Percentiles rank a stretch among this genome's conserved stretches.
phyloP scores from a whole-genome alignment of 2,113 vertebrate genomes.

The Hemichromis elongatus region DNA sequence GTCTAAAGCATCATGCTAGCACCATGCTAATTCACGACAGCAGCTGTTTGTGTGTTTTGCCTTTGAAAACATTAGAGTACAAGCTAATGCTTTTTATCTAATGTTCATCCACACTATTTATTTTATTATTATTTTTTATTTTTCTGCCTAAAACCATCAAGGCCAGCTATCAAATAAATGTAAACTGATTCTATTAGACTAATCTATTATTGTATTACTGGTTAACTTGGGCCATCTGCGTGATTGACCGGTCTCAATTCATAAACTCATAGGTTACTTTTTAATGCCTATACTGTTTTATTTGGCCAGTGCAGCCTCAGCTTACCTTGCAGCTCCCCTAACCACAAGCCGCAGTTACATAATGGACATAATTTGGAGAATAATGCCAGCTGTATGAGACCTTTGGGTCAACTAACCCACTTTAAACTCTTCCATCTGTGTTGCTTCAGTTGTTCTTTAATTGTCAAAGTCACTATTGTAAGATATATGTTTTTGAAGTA shows the following conservation, averaged over 20 bases:
- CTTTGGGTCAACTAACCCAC: background rate
- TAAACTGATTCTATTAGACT: background rate
- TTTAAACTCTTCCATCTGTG: background rate
- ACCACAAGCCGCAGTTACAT: constrained; percentile 31
- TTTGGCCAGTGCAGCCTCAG: constrained; percentile 9
- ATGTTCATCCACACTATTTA: background rate
- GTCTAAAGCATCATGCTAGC: background rate
- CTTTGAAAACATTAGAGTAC: background rate
- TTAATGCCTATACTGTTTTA: constrained; percentile 14
- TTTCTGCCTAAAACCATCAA: background rate
- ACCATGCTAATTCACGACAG: background rate
- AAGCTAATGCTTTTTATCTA: background rate
- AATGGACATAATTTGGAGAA: background rate
- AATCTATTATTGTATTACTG: background rate
- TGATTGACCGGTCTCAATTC: background rate
- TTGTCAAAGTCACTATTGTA: background rate
- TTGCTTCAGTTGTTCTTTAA: background rate
- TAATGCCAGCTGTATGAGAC: background rate
- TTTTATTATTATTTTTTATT: no score
- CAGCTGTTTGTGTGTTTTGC: background rate
- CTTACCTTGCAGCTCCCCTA: constrained; percentile 11
- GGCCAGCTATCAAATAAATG: no score
- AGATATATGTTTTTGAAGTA: background rate
- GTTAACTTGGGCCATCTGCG: background rate
- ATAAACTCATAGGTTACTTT: constrained; percentile 15